Base-by-base conservation (phyloP, 2,797 vertebrate species). In the Cottoperca gobio region DNA sequence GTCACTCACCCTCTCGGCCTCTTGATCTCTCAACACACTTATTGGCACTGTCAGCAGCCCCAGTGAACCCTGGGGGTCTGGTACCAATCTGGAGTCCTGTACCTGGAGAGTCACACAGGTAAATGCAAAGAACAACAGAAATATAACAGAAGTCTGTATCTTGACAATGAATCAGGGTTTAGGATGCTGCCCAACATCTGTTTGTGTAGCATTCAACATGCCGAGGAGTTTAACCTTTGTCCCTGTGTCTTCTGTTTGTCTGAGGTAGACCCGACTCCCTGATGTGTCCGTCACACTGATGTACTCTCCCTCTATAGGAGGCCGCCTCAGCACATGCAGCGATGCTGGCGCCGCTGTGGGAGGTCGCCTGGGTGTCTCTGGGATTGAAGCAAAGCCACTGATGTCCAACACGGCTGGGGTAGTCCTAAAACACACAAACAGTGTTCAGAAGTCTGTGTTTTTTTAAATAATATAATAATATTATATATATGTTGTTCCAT, bases 301-400 rank as follows among this genome's bases (percentile, higher is more conserved):
- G n/a, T 95, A 99, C 45, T 97, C 97, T 61, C 97, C 97, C 52
- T 96, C 91, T 28, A 96, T 1, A 0, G 98, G 98, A 0, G 97
- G 95, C 1, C 98, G 93, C 77, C 82, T 95, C 55, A 97, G 91
- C 3, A 95, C 95, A 1, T 31, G 79, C 45, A 64, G 81, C 0
- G 82, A 73, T 0, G 83, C 82, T 7, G 74, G 52, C 1, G n/a
- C 71, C 0, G 23, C 24, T 0, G 42, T 1, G 9, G 52, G 39
- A 24, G 70, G 69, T 54, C 78, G 88, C 12, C 58, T 31, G 0
- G 95, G 94, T 0, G 94, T 91, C 50, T 83, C 85, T 54, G 82
- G 89, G 35, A 95, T 82, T 0, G 87, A 67, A 11, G 6, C 87
- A 62, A 94, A 85, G n/a, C 94, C 95, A 0, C 93, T 95, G 24